Base-by-base conservation (phyloP, 2,888 invertebrate species). In the Sarcophaga carnaria region DNA sequence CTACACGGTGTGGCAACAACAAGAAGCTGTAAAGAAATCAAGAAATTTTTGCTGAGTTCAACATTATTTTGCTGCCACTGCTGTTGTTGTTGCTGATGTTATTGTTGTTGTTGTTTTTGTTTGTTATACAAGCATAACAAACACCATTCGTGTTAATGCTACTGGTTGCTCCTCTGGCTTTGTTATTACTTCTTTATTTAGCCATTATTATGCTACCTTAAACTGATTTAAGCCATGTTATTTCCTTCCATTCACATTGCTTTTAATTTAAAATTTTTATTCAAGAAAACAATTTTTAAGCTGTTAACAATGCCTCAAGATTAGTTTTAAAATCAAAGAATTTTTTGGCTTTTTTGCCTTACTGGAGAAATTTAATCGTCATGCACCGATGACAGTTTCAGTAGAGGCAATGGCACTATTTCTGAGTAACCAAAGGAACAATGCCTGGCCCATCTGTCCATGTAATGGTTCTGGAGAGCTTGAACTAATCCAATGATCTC, bases 71-170 rank as follows among this genome's bases (percentile, higher is more conserved):
- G 54, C 5, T 54, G 4, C 17, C 17, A 17, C 54, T 54, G 49
- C 8, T 49, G 12, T 4, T 49, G 12, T 14, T 49, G 11, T 4
- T 49, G 12, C 11, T 49, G 10, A 4, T 49, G 11, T 11, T 49
- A 2, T 49, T 3, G 3, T 14, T 54, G 12, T 54, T 54, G 12
- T 14, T 54, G 12, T 80, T 27, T n/a, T 70, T 80, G 74, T 81
- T 76, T 81, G 59, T 81, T 64, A 63, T 69, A 81, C 45, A 67
- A 59, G n/a, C 60, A 59, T 37, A 69, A 69, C 69, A 76, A 72
- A 76, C 17, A 76, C 45, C 75, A 37, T 70, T 76, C 70, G 62
- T 81, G 70, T 81, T 76, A 20, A 20, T 63, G 49, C n/a, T 66
- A 27, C 45, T 80, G 66, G 60, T 62, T 80, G 60, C 45, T 72